phyloP scores from a whole-genome alignment of 1,140 invertebrate species.

The Lamellibrachia luymesi region DNA sequence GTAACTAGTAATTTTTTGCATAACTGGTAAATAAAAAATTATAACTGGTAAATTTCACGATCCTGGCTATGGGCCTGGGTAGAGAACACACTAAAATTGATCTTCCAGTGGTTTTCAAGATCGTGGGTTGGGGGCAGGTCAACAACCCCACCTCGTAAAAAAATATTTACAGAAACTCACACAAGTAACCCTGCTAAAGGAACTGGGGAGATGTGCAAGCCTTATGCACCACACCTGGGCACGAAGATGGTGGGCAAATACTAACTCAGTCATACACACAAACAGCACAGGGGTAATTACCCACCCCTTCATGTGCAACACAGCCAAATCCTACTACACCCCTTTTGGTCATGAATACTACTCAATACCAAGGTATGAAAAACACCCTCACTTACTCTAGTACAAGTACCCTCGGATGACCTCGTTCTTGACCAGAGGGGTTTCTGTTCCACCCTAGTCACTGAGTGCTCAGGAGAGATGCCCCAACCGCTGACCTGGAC shows the following conservation, averaged over 20 bases:
- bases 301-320: neutral
- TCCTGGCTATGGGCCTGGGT: too few species aligned
- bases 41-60: too few species aligned
- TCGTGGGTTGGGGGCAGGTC: too few species aligned
- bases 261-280: too few species aligned
- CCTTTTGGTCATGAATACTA: neutral
- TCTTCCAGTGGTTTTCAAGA: too few species aligned
- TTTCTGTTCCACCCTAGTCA: neutral
- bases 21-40: too few species aligned
- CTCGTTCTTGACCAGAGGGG: neutral
- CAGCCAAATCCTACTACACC: neutral
- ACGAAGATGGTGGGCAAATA: too few species aligned
- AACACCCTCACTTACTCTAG: neutral
- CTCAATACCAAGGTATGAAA: neutral
- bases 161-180: neutral
- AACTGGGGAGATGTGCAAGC: neutral
- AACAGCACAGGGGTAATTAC: neutral
- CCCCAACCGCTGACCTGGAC: neutral
- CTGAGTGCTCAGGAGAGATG: neutral
- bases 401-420: neutral
- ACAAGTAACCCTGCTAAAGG: neutral
- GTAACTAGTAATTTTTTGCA: too few species aligned
- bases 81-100: too few species aligned
- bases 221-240: too few species aligned
- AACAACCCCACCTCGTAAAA: neutral